phyloP scores from a whole-genome alignment of 2,888 invertebrate genomes.

The Neoitamus cyanurus region DNA sequence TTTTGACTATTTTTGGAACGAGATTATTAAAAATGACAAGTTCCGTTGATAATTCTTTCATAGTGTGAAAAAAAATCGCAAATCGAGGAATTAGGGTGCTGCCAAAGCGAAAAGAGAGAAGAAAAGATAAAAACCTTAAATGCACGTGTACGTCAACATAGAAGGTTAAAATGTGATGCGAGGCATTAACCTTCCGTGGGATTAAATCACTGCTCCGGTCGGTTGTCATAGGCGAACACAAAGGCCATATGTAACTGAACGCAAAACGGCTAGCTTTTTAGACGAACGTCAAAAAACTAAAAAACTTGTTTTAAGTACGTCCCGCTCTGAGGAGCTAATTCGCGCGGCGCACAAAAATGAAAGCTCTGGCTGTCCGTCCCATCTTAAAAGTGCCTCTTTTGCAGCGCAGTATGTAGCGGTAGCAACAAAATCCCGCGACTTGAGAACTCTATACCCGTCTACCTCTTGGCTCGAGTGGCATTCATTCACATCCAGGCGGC shows the following conservation, averaged over 20 bases:
- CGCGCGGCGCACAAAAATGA: not conserved
- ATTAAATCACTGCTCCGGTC: not conserved
- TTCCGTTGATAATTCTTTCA: too few species aligned
- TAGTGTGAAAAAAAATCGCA: not conserved
- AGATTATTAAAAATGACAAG: not conserved
- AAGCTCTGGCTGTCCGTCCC: not conserved
- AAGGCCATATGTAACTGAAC: slow-evolving; percentile 5
- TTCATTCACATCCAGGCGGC: slow-evolving; percentile 35
- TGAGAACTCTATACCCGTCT: not conserved
- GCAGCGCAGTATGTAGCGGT: not conserved
- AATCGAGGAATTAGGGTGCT: not conserved
- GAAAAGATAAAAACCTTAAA: not conserved
- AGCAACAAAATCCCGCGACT: not conserved
- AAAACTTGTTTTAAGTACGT: slow-evolving; percentile 1
- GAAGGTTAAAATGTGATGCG: not conserved
- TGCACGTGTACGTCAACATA: not conserved
- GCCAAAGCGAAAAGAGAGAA: not conserved
- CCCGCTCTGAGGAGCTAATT: not conserved
- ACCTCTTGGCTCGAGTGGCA: not conserved
- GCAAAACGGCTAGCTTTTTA: not conserved
- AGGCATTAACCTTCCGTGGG: not conserved
- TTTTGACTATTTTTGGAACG: not conserved
- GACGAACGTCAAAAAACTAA: not conserved
- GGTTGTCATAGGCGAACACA: slow-evolving; percentile 1
- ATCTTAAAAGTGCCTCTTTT: not conserved